These are phyloP conservation scores for Sinella curviseta DNA, from an alignment of 1,140 invertebrate species.

Conservation along the genomic window DNA sequence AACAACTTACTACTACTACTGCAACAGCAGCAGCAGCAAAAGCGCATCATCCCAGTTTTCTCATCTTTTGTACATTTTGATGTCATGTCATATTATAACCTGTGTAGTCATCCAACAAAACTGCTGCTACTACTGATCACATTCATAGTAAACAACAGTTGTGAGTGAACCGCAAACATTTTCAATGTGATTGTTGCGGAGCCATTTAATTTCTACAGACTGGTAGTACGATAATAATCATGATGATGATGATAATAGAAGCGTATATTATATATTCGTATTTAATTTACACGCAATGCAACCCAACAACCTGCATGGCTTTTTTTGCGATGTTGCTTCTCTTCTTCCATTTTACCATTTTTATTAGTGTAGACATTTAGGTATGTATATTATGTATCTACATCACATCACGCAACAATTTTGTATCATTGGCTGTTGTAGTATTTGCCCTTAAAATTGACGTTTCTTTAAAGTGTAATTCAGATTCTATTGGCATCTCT, in stretches of 20 bases:
- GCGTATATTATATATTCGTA: too few species aligned
- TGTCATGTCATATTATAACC: background rate
- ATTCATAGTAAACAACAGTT: background rate
- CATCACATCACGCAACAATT: too few species aligned
- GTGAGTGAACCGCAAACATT: background rate
- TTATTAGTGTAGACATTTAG: too few species aligned
- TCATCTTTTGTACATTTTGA: background rate
- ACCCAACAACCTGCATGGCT: too few species aligned
- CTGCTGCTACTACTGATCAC: background rate
- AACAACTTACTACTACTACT: background rate
- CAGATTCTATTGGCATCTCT: too few species aligned
- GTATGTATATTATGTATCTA: too few species aligned
- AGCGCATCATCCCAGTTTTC: background rate
- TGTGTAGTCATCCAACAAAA: background rate
- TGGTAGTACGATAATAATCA: background rate
- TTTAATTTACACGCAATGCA: too few species aligned
- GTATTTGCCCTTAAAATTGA: too few species aligned
- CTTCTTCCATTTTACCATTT: too few species aligned
- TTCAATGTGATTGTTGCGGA: background rate
- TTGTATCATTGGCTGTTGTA: too few species aligned
- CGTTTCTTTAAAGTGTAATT: too few species aligned
- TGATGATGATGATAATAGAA: background rate
- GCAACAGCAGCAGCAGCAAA: background rate
- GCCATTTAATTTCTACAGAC: background rate
- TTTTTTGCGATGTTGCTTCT: too few species aligned